A percentile compares a stretch with the other conserved stretches of the same genome.
Conservation (phyloP, 2,113 vertebrate genomes). For the Triplophysa dalaica region DNA sequence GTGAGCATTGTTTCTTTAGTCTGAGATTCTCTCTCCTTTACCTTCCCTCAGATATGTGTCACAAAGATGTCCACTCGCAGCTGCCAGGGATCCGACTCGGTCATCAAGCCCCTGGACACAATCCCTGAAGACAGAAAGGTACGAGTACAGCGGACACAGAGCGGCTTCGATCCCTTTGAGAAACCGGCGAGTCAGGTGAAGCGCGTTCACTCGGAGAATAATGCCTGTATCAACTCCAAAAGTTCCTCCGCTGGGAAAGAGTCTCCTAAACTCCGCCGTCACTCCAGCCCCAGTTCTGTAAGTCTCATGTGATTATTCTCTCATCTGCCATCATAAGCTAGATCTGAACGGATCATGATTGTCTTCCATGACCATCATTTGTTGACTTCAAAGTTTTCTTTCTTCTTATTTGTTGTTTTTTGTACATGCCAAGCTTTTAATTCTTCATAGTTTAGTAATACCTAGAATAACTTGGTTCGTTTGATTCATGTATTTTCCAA, state of each 20-base stretch:
- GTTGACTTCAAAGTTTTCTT: no score
- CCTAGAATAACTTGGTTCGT: not conserved
- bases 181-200: constrained; percentile 92
- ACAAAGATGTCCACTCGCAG: constrained; percentile 98
- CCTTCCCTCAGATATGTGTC: constrained; percentile 90
- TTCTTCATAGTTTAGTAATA: not conserved
- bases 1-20: constrained; percentile 7
- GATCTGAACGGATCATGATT: not conserved
- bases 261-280: constrained; percentile 88
- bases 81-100: constrained; percentile 92
- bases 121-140: constrained; percentile 98
- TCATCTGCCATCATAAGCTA: no score
- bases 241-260: constrained; percentile 84
- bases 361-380: not conserved
- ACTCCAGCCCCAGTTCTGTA: constrained; percentile 96
- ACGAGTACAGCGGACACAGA: constrained; percentile 93
- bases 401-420: not conserved
- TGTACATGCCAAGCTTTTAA: not conserved
- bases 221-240: constrained; percentile 93
- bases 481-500: not conserved
- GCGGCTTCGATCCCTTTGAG: constrained; percentile 92
- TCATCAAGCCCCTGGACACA: constrained; percentile 94
- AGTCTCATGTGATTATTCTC: constrained; percentile 61
- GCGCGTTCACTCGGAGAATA: constrained; percentile 95
- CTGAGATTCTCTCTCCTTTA: constrained; percentile 16